These are phyloP conservation scores for Drosophila nigrodunni DNA, from an alignment of 1,140 invertebrate genomes.

Conservation along the genomic window DNA sequence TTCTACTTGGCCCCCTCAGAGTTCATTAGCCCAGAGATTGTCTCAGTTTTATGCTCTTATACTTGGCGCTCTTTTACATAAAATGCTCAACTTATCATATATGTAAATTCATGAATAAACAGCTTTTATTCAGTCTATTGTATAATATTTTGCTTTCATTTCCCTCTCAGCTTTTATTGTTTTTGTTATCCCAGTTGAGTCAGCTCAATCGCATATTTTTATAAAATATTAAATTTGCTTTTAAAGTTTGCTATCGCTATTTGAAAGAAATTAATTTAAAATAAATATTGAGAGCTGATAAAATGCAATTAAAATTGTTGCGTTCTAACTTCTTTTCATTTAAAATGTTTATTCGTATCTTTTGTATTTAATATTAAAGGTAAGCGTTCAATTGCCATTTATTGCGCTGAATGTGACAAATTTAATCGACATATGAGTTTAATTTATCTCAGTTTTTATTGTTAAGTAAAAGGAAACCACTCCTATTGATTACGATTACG, in stretches of 20 bases:
- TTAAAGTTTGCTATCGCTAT: not conserved
- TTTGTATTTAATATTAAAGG: not conserved
- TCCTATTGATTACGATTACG: too few species aligned
- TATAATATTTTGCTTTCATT: slow-evolving; percentile 8
- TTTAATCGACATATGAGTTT: too few species aligned
- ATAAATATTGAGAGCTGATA: slow-evolving; percentile 16
- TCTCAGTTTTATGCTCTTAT: slow-evolving; percentile 20
- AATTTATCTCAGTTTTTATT: too few species aligned
- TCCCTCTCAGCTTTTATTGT: slow-evolving; percentile 15
- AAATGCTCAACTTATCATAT: not conserved
- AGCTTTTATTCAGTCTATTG: slow-evolving; percentile 11
- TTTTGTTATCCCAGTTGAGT: not conserved
- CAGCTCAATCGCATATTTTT: slow-evolving; percentile 14
- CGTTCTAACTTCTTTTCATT: not conserved
- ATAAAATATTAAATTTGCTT: slow-evolving; percentile 12
- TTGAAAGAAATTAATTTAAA: slow-evolving; percentile 16
- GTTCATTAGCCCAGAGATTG: slow-evolving; percentile 37
- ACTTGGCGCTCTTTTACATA: slow-evolving; percentile 16
- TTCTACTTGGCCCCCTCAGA: slow-evolving; percentile 16
- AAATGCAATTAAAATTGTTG: slow-evolving; percentile 37
- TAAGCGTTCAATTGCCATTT: too few species aligned
- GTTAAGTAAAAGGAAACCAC: too few species aligned
- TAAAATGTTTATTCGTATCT: slow-evolving; percentile 1
- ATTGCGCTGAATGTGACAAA: too few species aligned
- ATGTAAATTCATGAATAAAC: slow-evolving; percentile 6